Base-by-base conservation (phyloP, 2,888 invertebrate species). In the Andrena praecox region DNA sequence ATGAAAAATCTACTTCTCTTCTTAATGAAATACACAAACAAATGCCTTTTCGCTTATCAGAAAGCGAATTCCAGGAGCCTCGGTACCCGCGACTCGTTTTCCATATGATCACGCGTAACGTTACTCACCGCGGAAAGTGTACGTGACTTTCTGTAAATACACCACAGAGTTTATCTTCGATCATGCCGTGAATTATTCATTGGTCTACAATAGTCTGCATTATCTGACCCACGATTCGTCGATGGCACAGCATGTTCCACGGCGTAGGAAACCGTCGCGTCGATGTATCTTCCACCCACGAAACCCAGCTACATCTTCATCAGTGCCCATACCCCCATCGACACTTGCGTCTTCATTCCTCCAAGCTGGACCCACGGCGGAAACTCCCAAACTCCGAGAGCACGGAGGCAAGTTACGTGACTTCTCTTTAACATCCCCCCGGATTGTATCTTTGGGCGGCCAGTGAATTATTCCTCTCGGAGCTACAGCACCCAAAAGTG, bases 361-460 rank as follows among this genome's bases (percentile, higher is more conserved):
- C 16, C 16, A 42, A 42, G 16, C 16, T 16, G 42, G 5, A 5
- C 16, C 42, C 16, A 42, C 42, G 0, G 4, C 42, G 42, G 42
- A 5, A 42, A 16, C 42, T 42, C 42, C 42, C 1, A 12, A 42
- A 12, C 42, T 42, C 16, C 1, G 16, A 42, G 16, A 42, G 42
- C 12, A 1, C 16, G 42, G 42, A 16, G 4, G 16, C 42, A 4
- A 42, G 42, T 42, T 42, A 6, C 59, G 66, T 16, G 35, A n/a
- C 10, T 20, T 24, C 48, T 24, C 33, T 24, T 64, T 64, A 69
- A 35, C 52, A 50, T 64, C 64, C n/a, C 59, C 52, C 12, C 12
- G 16, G 68, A 60, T 70, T 80, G 59, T 79, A 79, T 70, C 80
- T 79, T 80, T 69, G 59, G 75, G n/a, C 62, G 54, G 6, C 7